These are phyloP conservation scores for Acipenser oxyrinchus DNA, from an alignment of 2,797 vertebrate genomes.

Conservation along the genomic window DNA sequence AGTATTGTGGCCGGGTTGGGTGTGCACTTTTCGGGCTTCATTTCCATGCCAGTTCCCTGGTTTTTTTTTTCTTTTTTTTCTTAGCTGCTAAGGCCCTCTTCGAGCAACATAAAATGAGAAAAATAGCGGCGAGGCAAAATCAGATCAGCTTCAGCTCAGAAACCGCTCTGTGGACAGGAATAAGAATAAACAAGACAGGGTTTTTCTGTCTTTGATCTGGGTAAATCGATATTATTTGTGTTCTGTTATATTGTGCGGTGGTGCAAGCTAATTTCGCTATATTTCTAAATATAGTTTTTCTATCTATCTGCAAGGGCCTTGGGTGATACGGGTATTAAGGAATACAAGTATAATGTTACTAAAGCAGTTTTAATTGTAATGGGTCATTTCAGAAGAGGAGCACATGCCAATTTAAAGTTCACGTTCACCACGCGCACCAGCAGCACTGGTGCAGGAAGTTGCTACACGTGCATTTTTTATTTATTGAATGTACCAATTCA, in stretches of 20 bases:
- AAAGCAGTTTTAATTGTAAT: conserved; percentile 5
- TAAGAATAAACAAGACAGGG: not conserved
- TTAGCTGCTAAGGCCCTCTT: conserved; percentile 39
- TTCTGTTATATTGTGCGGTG: not conserved
- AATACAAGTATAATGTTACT: not conserved
- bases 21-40: conserved; percentile 32
- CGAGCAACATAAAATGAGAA: conserved; percentile 31
- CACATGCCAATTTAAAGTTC: conserved; percentile 35
- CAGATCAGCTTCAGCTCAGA: conserved; percentile 7
- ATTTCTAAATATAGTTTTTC: too few relatives aligned
- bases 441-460: conserved; percentile 24
- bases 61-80: conserved; percentile 25
- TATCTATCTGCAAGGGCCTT: too few relatives aligned
- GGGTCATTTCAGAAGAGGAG: not conserved
- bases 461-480: conserved; percentile 1
- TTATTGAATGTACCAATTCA: too few relatives aligned
- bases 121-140: conserved; percentile 1
- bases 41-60: conserved; percentile 37
- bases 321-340: too few relatives aligned
- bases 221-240: not conserved
- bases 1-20: conserved; percentile 12
- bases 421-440: conserved; percentile 18
- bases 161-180: not conserved
- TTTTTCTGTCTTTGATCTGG: conserved; percentile 6
- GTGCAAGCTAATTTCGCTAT: not conserved